A percentile compares a stretch with the other conserved stretches of the same genome.
Conservation (phyloP, 1,140 invertebrate species). For the Aphelenchoides besseyi region DNA sequence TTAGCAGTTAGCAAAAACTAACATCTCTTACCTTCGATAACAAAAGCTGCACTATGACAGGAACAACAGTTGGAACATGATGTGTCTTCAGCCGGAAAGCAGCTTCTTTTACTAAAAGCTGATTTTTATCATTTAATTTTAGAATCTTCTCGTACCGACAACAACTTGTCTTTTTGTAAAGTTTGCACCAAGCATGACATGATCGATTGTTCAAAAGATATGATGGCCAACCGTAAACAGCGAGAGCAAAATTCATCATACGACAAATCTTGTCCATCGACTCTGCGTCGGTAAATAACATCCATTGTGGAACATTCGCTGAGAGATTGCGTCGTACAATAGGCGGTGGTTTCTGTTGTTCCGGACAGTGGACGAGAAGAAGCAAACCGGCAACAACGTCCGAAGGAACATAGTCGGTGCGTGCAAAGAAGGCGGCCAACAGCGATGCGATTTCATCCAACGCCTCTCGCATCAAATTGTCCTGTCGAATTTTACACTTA, state of each 20-base stretch:
- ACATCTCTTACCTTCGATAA: too few species aligned
- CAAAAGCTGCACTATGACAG: slow-evolving; percentile 79
- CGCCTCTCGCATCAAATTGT: slow-evolving; percentile 48
- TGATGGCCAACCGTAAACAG: slow-evolving; percentile 85
- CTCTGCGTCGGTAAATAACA: slow-evolving; percentile 70
- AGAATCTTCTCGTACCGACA: too few species aligned
- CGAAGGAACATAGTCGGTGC: slow-evolving; percentile 75
- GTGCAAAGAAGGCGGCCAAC: slow-evolving; percentile 54
- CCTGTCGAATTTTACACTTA: slow-evolving; percentile 61
- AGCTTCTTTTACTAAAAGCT: too few species aligned
- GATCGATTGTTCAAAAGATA: slow-evolving; percentile 67
- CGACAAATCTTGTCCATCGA: slow-evolving; percentile 73
- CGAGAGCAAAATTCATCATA: slow-evolving; percentile 75
- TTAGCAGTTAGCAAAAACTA: slow-evolving; percentile 63
- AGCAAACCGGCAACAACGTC: slow-evolving; percentile 82
- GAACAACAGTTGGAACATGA: slow-evolving; percentile 86
- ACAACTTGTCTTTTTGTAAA: slow-evolving; percentile 35
- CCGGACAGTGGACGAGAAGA: slow-evolving; percentile 67
- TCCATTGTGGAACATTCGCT: slow-evolving; percentile 28
- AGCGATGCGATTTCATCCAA: slow-evolving; percentile 56
- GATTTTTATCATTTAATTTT: too few species aligned
- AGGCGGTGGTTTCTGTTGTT: slow-evolving; percentile 28
- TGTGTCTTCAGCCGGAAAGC: too few species aligned
- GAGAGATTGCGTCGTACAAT: slow-evolving; percentile 25
- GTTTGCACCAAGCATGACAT: slow-evolving; percentile 33